Percentiles rank a stretch among this genome's conserved stretches.
Conservation (phyloP, 2,797 vertebrate species). For the Cyclura pinguis region DNA sequence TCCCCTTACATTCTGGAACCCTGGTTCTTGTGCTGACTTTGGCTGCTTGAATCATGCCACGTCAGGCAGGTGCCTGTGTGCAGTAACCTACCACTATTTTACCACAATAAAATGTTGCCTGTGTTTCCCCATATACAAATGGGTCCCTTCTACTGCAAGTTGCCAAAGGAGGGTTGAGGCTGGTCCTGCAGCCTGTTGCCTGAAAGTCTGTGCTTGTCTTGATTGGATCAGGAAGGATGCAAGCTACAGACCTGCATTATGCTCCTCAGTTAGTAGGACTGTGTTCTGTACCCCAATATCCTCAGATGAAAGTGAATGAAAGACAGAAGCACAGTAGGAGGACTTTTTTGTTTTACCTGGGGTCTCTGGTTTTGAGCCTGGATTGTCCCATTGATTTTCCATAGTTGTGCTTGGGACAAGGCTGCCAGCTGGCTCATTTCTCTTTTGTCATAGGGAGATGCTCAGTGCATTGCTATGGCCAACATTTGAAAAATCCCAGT, state of each 20-base stretch:
- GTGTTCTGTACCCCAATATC: neutral
- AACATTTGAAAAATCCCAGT: neutral
- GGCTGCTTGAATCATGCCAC: neutral
- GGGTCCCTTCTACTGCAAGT: neutral
- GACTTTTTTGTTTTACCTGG: neutral
- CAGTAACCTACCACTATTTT: neutral
- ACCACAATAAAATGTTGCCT: neutral
- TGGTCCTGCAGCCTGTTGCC: neutral
- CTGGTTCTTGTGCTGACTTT: neutral
- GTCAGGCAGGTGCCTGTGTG: neutral
- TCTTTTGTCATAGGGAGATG: constrained; percentile 1
- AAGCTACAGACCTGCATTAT: neutral
- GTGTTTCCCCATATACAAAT: neutral
- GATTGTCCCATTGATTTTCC: constrained; percentile 13
- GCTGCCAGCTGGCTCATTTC: neutral
- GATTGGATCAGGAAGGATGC: neutral
- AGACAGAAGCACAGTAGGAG: neutral
- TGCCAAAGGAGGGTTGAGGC: neutral
- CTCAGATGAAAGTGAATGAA: neutral
- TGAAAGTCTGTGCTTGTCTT: neutral
- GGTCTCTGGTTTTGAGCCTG: neutral
- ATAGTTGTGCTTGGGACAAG: neutral
- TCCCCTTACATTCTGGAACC: neutral
- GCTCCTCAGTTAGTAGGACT: neutral
- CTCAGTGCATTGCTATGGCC: neutral